Base-by-base conservation (phyloP, 37 sponge, comb jelly and placozoan genomes). In the Eunapius fragilis region DNA sequence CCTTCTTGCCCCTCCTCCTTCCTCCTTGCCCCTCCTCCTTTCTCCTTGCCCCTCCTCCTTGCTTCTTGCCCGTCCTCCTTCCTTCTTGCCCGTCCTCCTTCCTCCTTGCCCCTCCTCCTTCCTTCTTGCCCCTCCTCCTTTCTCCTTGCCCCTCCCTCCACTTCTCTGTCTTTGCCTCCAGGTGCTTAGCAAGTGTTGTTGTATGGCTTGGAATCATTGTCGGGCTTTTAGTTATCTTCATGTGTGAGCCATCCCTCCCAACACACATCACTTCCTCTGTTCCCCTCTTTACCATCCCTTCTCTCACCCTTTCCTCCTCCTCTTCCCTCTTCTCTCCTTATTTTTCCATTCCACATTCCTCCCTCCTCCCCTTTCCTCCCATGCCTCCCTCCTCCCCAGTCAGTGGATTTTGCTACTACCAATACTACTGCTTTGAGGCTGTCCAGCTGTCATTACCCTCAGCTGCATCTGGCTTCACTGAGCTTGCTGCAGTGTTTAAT, bases 371-470 rank as follows among this genome's bases (percentile, higher is more conserved):
- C 71, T 74, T 67, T 7, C 14, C 34, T 28, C 25, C 14, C 28
- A 72, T 32, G 31, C 72, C 27, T 28, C 25, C 9, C 28, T 69
- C 32, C 41, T 45, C 33, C 81, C 25, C 84, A 93, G 89, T 93
- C 19, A 30, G 90, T 30, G 90, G 49, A 0, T 83, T 96, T 47
- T 84, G 77, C n/a, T 96, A 71, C 82, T 92, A 85, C 91, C 96
- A 95, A 80, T 95, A 82, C 85, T 87, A 84, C 84, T 88, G 92
- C 68, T 92, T 91, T 79, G 87, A 89, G 73, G 33, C 81, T 50
- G 69, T 49, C 0, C n/a, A 35, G 31, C 67, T n/a, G 14, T 28
- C 11, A 70, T 79, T 30, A 17, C 58, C 58, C 19, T 13, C 58
- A 58, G 58, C 58, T 58, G 58, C 22, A 58, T 58, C 73, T 14